Evolutionary conservation across 2,888 invertebrate genomes (phyloP), one percentile per base, ranked within the genome.

Genomic region (Lasioglossum villosulum): DNA sequence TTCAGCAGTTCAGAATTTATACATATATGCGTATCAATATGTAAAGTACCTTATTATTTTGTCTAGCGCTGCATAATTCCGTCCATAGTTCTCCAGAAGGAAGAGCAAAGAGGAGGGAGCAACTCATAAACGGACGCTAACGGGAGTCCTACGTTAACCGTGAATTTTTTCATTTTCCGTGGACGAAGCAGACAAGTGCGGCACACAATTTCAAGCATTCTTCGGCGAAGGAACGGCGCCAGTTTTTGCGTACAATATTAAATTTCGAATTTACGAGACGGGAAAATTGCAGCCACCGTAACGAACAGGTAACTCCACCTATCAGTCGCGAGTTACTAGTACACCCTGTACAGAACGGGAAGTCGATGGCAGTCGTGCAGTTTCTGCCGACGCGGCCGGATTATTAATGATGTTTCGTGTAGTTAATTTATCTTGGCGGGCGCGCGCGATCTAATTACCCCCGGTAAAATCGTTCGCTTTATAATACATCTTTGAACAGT

Each of bases 331-430:
- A 68, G 73, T 82, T 79, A 68, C 79, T 74, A 14, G 14, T 39
- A 42, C 39, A 30, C 45, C 34, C 30, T 16, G 16, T 68, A 74
- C 34, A 75, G 70, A 39, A 73, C 34, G 45, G 59, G 68, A 82
- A 68, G 68, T 59, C 63, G 10, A 59, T 23, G 37, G 68, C 39
- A 68, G 27, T 52, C 16, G 27, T 23, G 48, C 37, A 71, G 52
- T 48, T 75, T 74, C 14, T 30, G 23, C 34, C 68, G 74, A 52
- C 27, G 63, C 75, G 42, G 68, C 23, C 37, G 68, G 68, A 68
- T 79, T 85, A 80, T 83, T 83, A 85, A 85, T 77, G 56, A 71
- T 59, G 76, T 85, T 85, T 70, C 73, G 23, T 34, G 39, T 37
- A 68, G 37, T 68, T 68, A 68, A 39, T 68, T 68, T 68, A 39